Conservation (phyloP, 2,797 vertebrate genomes). For the Artibeus lituratus region DNA sequence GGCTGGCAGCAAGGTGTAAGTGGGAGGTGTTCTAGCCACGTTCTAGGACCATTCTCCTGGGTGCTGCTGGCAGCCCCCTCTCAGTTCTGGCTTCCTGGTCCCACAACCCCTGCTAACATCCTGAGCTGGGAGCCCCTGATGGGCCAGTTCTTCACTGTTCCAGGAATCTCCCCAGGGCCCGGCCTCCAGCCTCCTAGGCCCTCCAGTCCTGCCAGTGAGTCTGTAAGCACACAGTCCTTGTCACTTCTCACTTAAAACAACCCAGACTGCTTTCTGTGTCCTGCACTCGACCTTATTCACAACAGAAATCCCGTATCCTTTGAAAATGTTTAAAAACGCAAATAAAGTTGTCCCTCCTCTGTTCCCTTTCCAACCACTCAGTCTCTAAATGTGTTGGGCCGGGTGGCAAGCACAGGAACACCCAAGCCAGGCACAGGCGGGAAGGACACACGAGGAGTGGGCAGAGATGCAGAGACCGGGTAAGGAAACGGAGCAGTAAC, state of each 20-base stretch:
- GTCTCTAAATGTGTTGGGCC: background rate
- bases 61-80: background rate
- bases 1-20: background rate
- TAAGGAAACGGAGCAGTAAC: background rate
- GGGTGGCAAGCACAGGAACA: background rate
- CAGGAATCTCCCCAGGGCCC: background rate
- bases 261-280: background rate
- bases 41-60: background rate
- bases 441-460: background rate
- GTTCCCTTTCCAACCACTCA: background rate
- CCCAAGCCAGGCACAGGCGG: fast-evolving
- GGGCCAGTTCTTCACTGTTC: background rate
- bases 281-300: background rate
- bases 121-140: background rate
- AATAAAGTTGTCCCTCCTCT: background rate
- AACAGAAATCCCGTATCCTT: background rate
- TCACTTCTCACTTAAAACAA: background rate
- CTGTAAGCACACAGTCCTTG: background rate
- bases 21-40: background rate
- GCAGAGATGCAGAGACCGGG: background rate
- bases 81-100: background rate
- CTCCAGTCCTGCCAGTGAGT: background rate
- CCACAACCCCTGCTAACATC: background rate
- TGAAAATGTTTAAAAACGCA: background rate
- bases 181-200: background rate